Evolutionary conservation across 2,797 vertebrate species (phyloP), one percentile per base, ranked within the genome.

Genomic region (Channa striata): DNA sequence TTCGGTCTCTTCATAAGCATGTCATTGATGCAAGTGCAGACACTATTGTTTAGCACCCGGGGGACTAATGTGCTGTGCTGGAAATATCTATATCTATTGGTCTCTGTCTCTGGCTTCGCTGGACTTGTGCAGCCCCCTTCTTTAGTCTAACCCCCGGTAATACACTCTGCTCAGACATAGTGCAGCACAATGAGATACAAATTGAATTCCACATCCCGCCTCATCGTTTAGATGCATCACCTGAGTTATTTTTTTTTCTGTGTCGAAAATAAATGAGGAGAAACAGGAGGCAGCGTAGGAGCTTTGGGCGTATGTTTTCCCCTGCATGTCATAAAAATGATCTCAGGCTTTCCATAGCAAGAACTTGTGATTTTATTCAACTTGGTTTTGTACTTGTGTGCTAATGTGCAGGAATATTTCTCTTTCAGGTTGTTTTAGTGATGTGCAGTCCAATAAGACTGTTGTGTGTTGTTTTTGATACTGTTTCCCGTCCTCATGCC

Each of bases 211-310:
- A 84, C 83, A 74, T 82, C 68, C 77, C 46, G 80, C 76, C 81
- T 90, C 89, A 91, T 92, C 83, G 48, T 86, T 89, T 62, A 79
- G 81, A 90, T 90, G 84, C 90, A 91, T 92, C 87, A 86, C 83
- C 59, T 40, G 64, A 83, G 72, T 17, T 30, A 30, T 30, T 30
- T 30, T 78, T 70, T 75, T 78, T 86, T 85, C 83, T 77, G 71
- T 21, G 58, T 50, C 17, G 51, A 53, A 17, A 57, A 70, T 62
- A 67, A 75, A 87, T 52, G 80, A 65, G 68, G 59, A 60, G 59
- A 75, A 71, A 65, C 58, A 25, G 67, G 67, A 82, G 75, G 53
- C 13, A 5, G 57, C 23, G n/a, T 10, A 65, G 57, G 66, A 59
- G 78, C 72, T 77, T 67, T 62, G 53, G 71, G 80, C 69, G 59